Evolutionary conservation across 2,888 invertebrate genomes (phyloP).

Genomic region (Alsophila aescularia): DNA sequence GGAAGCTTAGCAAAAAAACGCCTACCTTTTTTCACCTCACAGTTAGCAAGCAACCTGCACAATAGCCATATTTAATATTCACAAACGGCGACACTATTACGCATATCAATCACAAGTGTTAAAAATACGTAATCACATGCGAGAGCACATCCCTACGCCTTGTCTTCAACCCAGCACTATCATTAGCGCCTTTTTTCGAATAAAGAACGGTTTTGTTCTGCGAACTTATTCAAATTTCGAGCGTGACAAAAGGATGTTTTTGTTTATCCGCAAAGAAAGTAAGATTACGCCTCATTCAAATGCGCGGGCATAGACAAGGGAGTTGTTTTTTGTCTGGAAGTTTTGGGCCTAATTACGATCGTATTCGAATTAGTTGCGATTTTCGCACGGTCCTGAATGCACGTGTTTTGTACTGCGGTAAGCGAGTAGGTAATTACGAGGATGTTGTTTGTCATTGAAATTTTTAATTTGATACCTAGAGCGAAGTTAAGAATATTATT

Average conservation of each 20-base stretch:
- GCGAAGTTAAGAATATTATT: neutral
- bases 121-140: conserved; percentile 78
- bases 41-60: conserved; percentile 67
- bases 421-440: conserved; percentile 60
- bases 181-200: conserved; percentile 74
- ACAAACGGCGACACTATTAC: conserved; percentile 71
- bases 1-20: conserved; percentile 54
- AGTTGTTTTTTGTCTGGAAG: conserved; percentile 45
- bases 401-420: conserved; percentile 59
- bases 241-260: conserved; percentile 72
- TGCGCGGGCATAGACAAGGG: conserved; percentile 55
- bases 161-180: conserved; percentile 66
- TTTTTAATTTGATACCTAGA: conserved; percentile 12
- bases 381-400: conserved; percentile 68
- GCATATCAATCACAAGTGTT: conserved; percentile 82
- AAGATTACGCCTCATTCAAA: conserved; percentile 48
- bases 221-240: conserved; percentile 67
- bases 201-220: conserved; percentile 31
- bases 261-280: conserved; percentile 74
- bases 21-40: conserved; percentile 43
- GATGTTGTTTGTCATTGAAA: conserved; percentile 50
- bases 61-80: conserved; percentile 73
- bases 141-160: conserved; percentile 71
- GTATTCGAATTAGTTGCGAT: conserved; percentile 64
- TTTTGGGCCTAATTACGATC: conserved; percentile 64